Conservation (phyloP, 2,888 invertebrate species). For the Campoplex capitator region DNA sequence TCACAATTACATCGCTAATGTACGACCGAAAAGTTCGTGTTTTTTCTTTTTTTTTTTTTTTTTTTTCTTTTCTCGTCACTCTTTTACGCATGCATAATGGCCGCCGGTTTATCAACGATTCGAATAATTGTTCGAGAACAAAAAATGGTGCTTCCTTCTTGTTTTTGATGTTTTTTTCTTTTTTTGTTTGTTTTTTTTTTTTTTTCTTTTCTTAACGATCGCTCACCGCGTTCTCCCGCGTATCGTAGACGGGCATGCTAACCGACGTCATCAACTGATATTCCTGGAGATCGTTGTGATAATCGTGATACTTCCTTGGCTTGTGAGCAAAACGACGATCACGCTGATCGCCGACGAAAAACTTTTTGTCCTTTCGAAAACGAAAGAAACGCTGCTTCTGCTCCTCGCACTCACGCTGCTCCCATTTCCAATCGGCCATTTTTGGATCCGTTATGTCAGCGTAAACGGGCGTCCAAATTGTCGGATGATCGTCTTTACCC, state of each 20-base stretch:
- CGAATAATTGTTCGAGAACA: slow-evolving; percentile 33
- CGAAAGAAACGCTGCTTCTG: slow-evolving; percentile 91
- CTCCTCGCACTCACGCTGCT: slow-evolving; percentile 91
- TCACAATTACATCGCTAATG: slow-evolving; percentile 26
- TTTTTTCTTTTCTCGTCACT: slow-evolving; percentile 27
- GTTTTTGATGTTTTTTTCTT: not conserved
- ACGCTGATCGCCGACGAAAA: slow-evolving; percentile 88
- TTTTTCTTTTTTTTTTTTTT: not conserved
- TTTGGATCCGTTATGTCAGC: slow-evolving; percentile 96
- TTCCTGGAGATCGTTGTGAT: slow-evolving; percentile 86
- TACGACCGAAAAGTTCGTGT: slow-evolving; percentile 23
- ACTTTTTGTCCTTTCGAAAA: slow-evolving; percentile 87
- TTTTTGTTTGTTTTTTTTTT: slow-evolving; percentile 2
- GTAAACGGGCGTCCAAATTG: slow-evolving; percentile 99
- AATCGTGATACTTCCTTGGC: slow-evolving; percentile 86
- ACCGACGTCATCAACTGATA: slow-evolving; percentile 96
- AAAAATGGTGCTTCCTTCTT: slow-evolving; percentile 8
- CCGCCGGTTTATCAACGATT: slow-evolving; percentile 10
- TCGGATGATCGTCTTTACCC: slow-evolving; percentile 92
- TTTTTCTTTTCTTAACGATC: slow-evolving; percentile 54
- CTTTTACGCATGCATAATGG: slow-evolving; percentile 49
- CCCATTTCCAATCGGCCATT: slow-evolving; percentile 96
- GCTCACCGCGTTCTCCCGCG: slow-evolving; percentile 93
- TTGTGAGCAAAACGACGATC: slow-evolving; percentile 87
- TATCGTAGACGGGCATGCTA: slow-evolving; percentile 96